Conservation (phyloP, 2,888 invertebrate species). For the Listrodromus nycthemerus region DNA sequence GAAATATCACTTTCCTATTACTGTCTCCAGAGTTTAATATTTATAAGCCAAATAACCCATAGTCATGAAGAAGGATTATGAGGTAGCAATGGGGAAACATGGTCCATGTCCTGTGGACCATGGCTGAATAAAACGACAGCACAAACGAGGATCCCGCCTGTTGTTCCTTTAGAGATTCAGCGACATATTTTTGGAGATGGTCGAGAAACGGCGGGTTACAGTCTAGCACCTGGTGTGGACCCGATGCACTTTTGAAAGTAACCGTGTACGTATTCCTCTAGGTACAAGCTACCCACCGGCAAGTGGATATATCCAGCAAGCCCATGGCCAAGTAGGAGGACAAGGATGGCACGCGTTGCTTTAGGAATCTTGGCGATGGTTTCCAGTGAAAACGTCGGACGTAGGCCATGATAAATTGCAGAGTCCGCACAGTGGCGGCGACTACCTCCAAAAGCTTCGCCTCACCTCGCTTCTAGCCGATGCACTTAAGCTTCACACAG, state of each 20-base stretch:
- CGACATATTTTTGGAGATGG: not conserved
- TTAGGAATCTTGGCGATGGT: conserved; percentile 58
- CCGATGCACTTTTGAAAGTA: conserved; percentile 35
- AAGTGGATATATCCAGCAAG: not conserved
- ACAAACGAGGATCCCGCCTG: not conserved
- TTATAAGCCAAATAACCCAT: not conserved
- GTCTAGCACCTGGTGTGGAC: not conserved
- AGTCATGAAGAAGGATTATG: not conserved
- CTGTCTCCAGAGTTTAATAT: not conserved
- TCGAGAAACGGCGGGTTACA: not conserved
- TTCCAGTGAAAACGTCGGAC: conserved; percentile 67
- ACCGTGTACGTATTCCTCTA: conserved; percentile 1
- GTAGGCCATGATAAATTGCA: conserved; percentile 75
- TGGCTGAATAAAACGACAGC: not conserved
- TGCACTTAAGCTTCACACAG: conserved; percentile 77
- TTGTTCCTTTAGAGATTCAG: not conserved
- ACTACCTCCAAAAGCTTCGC: conserved; percentile 28
- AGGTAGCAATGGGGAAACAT: not conserved
- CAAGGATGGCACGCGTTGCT: conserved; percentile 29
- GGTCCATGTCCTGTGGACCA: not conserved
- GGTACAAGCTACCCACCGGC: not conserved
- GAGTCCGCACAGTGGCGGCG: conserved; percentile 65
- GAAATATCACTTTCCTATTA: not conserved
- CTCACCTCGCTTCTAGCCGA: conserved; percentile 63
- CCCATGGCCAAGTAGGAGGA: conserved; percentile 14